Evolutionary conservation across 2,797 vertebrate species (phyloP).

Genomic region (Crocidura indochinensis): DNA sequence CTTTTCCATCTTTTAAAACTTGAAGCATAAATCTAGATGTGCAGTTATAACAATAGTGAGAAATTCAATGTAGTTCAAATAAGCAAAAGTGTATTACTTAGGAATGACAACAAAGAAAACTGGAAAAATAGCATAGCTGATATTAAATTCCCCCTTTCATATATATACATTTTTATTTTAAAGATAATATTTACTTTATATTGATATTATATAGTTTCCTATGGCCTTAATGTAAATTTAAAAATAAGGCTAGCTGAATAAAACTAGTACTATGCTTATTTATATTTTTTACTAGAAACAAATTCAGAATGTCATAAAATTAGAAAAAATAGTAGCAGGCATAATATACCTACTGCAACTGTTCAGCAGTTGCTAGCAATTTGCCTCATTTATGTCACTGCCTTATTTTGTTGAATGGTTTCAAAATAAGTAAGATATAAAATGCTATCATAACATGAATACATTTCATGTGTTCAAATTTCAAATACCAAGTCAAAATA

Average conservation of each 20-base stretch:
- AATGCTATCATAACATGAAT: background rate
- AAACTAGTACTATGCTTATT: background rate
- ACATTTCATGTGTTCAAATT: background rate
- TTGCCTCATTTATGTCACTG: slow-evolving; percentile 48
- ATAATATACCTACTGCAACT: background rate
- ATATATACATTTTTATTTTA: background rate
- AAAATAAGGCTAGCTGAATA: slow-evolving; percentile 33
- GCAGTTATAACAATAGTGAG: no score
- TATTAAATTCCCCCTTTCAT: background rate
- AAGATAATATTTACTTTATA: background rate
- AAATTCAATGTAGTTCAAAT: background rate
- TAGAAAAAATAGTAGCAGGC: background rate
- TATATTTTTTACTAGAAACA: slow-evolving; percentile 8
- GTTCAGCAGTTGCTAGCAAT: background rate
- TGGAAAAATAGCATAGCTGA: background rate
- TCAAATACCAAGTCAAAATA: background rate
- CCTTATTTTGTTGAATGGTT: slow-evolving; percentile 34
- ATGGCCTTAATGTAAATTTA: slow-evolving; percentile 6
- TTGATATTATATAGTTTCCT: background rate
- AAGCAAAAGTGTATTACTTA: slow-evolving; percentile 19
- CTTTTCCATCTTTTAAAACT: slow-evolving; percentile 44
- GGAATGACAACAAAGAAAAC: background rate
- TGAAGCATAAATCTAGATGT: background rate
- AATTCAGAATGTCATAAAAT: background rate
- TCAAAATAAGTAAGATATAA: slow-evolving; percentile 23